Conservation (phyloP, 2,888 invertebrate genomes). For the Xestia rhomboidea region DNA sequence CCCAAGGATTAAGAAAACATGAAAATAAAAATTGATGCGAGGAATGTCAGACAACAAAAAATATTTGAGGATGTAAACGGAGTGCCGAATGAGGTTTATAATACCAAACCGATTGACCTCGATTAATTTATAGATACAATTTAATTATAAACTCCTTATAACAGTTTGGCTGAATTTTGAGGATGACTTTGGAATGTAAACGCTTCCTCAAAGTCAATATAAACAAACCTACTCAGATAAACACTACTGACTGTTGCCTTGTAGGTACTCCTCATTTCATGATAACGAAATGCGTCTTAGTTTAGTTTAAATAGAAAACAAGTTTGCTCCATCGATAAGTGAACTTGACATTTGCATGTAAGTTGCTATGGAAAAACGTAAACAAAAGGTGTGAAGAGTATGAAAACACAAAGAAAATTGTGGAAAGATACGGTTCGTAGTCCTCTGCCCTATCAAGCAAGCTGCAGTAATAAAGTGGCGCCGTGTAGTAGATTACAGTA, state of each 20-base stretch:
- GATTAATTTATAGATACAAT: constrained; percentile 23
- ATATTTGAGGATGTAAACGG: constrained; percentile 30
- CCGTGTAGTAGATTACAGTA: constrained; percentile 18
- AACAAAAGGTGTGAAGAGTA: constrained; percentile 49
- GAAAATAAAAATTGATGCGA: constrained; percentile 59
- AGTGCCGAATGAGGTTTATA: constrained; percentile 36
- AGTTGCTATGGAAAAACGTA: constrained; percentile 66
- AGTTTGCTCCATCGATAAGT: constrained; percentile 56
- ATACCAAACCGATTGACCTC: constrained; percentile 40
- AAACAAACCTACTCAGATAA: constrained; percentile 25
- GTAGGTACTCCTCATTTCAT: constrained; percentile 31
- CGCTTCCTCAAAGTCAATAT: constrained; percentile 34
- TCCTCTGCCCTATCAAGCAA: constrained; percentile 12
- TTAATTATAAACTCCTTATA: constrained; percentile 25
- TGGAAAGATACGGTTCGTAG: constrained; percentile 35
- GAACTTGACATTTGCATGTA: constrained; percentile 66
- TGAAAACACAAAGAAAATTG: constrained; percentile 45
- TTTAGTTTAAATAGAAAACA: constrained; percentile 53
- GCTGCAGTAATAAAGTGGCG: constrained; percentile 12
- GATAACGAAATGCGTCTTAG: constrained; percentile 47
- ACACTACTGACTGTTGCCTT: constrained; percentile 28
- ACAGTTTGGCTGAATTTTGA: constrained; percentile 20
- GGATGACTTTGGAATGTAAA: constrained; percentile 20
- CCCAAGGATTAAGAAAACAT: constrained; percentile 58
- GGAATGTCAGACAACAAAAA: constrained; percentile 57